Evolutionary conservation across 2,888 invertebrate species (phyloP), one percentile per base, ranked within the genome.

Genomic region (Lymantria monacha): DNA sequence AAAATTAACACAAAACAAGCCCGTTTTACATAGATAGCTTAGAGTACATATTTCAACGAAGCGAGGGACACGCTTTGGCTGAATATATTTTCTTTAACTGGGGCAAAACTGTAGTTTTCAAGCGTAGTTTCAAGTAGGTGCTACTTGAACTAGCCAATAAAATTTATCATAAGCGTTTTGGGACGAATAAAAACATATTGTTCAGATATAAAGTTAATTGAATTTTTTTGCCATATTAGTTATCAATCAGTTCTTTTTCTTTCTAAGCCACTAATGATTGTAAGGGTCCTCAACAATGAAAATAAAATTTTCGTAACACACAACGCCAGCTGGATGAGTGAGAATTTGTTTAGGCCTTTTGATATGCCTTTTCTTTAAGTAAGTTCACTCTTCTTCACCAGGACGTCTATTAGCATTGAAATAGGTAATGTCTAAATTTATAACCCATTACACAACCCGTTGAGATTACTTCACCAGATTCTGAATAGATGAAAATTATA

Each of bases 31-130:
- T 54, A 63, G 58, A 60, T 52, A 58, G 55, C 57, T 65, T 59
- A 51, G 45, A 38, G 52, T 55, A 63, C 51, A 66, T 66, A 66
- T 65, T 62, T 66, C 58, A 66, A 65, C 65, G 51, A 53, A 47
- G 48, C 54, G 15, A 54, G 58, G 54, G 63, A 60, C 55, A 40
- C 48, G 57, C 63, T 64, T 46, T 42, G 65, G 49, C 51, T 55
- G 65, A 59, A 67, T 64, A 69, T 69, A 66, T 69, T 55, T 69
- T 48, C 49, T 41, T 5, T 47, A 69, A 69, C 60, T 69, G 41
- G 70, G 53, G 53, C 70, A 58, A 69, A 69, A 69, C 63, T 67
- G 59, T 67, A 70, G 70, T 69, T 69, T 69, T 59, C 49, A 53
- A 53, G 51, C 52, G 48, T 56, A 62, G 60, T 66, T 66, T 66